A percentile compares a stretch with the other conserved stretches of the same genome.
These are phyloP conservation scores for Caenorhabditis drosophilae DNA, from an alignment of 2,888 invertebrate genomes.

Conservation along the genomic window DNA sequence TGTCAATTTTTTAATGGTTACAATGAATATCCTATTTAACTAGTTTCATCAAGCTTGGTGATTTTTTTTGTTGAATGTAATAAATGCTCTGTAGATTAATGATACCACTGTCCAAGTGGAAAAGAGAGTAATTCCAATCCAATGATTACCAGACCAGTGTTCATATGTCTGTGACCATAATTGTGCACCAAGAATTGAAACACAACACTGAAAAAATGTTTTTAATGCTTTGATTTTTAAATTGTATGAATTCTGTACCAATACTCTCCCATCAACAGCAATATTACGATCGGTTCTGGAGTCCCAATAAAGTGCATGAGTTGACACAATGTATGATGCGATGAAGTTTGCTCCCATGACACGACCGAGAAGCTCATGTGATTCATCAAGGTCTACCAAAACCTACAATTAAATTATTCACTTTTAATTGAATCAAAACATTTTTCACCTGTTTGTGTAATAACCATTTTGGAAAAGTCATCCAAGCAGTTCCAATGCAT, in stretches of 20 bases:
- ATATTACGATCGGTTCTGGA: constrained; percentile 51
- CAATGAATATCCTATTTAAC: too few relatives aligned
- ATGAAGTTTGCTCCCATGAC: constrained; percentile 67
- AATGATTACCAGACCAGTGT: constrained; percentile 65
- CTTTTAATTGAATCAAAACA: constrained; percentile 3
- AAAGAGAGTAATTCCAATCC: constrained; percentile 67
- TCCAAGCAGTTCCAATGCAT: constrained; percentile 65
- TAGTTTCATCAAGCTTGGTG: not conserved
- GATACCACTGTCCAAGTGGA: constrained; percentile 65
- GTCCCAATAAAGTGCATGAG: constrained; percentile 63
- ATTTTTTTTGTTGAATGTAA: constrained; percentile 6
- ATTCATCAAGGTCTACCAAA: constrained; percentile 56
- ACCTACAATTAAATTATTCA: constrained; percentile 48
- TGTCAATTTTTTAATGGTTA: not conserved
- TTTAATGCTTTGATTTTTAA: too few relatives aligned
- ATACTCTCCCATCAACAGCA: constrained; percentile 59
- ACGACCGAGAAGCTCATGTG: constrained; percentile 62
- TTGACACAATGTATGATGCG: constrained; percentile 44
- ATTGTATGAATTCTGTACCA: too few relatives aligned
- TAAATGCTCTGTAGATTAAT: constrained; percentile 51
- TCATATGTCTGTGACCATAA: constrained; percentile 64
- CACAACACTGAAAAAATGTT: constrained; percentile 56
- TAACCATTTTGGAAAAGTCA: constrained; percentile 65
- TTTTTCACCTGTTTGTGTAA: constrained; percentile 53
- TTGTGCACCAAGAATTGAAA: constrained; percentile 64